Percentiles rank a stretch among this genome's conserved stretches.
phyloP scores from a whole-genome alignment of 2,888 invertebrate genomes.

The Andrena praecox region DNA sequence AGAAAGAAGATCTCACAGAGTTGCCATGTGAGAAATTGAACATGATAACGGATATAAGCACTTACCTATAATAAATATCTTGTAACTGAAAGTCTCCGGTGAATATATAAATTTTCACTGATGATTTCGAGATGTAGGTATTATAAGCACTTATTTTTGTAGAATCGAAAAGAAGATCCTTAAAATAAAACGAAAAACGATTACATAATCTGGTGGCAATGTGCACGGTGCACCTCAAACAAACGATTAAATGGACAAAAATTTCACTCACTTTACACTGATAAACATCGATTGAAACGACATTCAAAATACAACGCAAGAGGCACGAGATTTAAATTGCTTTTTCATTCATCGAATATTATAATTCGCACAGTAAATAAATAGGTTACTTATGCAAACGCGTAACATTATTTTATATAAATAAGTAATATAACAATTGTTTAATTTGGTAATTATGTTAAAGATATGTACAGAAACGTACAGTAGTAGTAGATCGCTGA shows the following conservation, averaged over 20 bases:
- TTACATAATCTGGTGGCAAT: slow-evolving; percentile 44
- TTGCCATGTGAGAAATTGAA: not conserved
- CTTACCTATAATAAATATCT: slow-evolving; percentile 37
- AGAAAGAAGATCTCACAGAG: not conserved
- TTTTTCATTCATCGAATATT: not conserved
- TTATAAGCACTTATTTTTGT: slow-evolving; percentile 46
- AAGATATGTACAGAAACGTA: not conserved
- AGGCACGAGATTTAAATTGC: not conserved
- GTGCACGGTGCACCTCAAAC: not conserved
- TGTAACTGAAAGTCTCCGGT: slow-evolving; percentile 6
- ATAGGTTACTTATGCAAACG: slow-evolving; percentile 9
- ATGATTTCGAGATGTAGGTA: slow-evolving; percentile 7
- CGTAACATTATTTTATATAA: not conserved
- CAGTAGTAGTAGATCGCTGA: no score
- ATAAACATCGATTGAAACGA: not conserved
- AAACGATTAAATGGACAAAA: slow-evolving; percentile 1
- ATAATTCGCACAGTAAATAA: not conserved
- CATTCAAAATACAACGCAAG: not conserved
- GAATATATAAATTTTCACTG: slow-evolving; percentile 35
- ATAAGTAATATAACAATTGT: not conserved
- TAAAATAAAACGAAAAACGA: slow-evolving; percentile 41
- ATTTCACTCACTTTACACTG: not conserved
- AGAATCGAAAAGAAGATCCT: slow-evolving; percentile 48
- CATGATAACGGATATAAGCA: not conserved
- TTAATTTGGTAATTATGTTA: not conserved